These are phyloP conservation scores for Paramisgurnus dabryanus DNA, from an alignment of 2,113 vertebrate genomes.

Conservation along the genomic window DNA sequence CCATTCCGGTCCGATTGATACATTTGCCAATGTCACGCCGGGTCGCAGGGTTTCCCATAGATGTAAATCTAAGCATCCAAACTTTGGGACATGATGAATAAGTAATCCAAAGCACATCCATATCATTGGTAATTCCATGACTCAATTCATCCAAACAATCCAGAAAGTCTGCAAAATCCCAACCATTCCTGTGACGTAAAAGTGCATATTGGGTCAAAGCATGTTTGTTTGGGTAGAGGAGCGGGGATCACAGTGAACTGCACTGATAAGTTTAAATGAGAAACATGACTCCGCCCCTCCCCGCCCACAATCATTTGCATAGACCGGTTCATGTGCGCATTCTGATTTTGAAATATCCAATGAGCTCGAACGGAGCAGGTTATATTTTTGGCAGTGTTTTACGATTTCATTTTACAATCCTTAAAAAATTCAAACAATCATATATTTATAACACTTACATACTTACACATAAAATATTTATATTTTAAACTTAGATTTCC, in stretches of 20 bases:
- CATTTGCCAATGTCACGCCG: constrained; percentile 60
- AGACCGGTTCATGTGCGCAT: constrained; percentile 56
- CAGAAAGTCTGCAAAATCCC: constrained; percentile 28
- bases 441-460: too few species aligned
- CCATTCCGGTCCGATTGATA: constrained; percentile 69
- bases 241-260: constrained; percentile 48
- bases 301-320: constrained; percentile 68
- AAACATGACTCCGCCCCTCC: constrained; percentile 72
- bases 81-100: constrained; percentile 43
- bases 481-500: too few species aligned
- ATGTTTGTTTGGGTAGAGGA: constrained; percentile 15
- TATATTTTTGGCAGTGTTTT: background rate
- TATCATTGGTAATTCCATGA: constrained; percentile 56
- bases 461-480: too few species aligned
- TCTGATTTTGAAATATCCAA: constrained; percentile 31
- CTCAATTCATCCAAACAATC: constrained; percentile 35
- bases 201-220: constrained; percentile 2
- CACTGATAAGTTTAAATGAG: constrained; percentile 61
- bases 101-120: constrained; percentile 59
- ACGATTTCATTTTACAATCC: background rate
- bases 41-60: constrained; percentile 54
- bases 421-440: too few species aligned
- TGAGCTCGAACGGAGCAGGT: constrained; percentile 4
- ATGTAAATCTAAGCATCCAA: constrained; percentile 63
- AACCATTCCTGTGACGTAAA: constrained; percentile 21